phyloP scores from a whole-genome alignment of 2,113 vertebrate species.

The Orthonyx spaldingii region DNA sequence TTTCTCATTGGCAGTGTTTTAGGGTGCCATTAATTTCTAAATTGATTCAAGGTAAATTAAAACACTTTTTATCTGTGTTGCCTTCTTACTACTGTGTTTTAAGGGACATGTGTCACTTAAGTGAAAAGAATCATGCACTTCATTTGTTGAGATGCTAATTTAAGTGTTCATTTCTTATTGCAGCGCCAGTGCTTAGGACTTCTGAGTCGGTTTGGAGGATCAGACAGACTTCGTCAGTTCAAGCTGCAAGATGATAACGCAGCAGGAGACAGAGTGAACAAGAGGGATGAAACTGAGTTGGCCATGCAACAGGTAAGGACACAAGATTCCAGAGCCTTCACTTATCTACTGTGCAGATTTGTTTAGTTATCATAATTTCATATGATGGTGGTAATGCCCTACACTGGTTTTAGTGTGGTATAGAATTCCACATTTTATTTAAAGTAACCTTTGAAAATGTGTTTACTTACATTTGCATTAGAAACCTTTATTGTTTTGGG shows the following conservation, averaged over 20 bases:
- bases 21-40: background rate
- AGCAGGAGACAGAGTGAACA: constrained; percentile 82
- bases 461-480: background rate
- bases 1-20: background rate
- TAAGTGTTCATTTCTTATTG: background rate
- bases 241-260: constrained; percentile 83
- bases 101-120: background rate
- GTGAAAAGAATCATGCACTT: background rate
- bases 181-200: constrained; percentile 90
- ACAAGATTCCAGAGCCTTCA: background rate
- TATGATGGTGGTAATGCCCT: background rate
- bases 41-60: background rate
- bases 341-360: background rate
- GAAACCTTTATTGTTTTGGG: background rate
- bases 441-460: background rate
- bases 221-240: constrained; percentile 84
- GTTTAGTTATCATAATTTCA: background rate
- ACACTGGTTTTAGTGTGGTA: background rate
- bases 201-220: constrained; percentile 87
- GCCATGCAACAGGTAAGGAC: constrained; percentile 89
- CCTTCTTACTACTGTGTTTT: background rate
- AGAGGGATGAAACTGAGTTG: constrained; percentile 86
- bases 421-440: background rate
- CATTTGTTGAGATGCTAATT: background rate
- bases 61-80: background rate